These are phyloP conservation scores for Uropetala carovei DNA, from an alignment of 2,888 invertebrate genomes.

Conservation along the genomic window DNA sequence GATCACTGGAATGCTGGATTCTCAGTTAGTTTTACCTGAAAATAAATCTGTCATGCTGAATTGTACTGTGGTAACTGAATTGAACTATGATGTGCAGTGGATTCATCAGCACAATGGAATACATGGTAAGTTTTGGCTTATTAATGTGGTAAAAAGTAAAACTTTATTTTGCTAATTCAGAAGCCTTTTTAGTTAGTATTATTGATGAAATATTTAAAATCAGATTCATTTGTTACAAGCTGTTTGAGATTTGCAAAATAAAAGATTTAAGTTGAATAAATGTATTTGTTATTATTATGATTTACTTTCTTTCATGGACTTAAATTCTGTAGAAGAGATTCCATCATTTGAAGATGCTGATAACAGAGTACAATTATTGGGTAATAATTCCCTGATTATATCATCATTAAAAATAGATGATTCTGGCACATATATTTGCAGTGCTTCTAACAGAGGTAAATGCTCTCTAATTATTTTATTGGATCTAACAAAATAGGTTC, in stretches of 20 bases:
- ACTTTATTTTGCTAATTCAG: neutral
- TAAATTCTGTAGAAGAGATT: slow-evolving; percentile 23
- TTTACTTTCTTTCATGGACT: neutral
- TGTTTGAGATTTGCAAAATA: neutral
- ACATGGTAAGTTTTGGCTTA: neutral
- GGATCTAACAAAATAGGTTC: too few species aligned
- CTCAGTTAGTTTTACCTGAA: neutral
- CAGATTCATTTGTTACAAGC: neutral
- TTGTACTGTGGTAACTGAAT: slow-evolving; percentile 38
- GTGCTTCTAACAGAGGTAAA: slow-evolving; percentile 73
- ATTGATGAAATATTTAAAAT: neutral
- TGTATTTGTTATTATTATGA: neutral
- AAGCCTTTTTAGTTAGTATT: neutral
- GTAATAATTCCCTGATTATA: slow-evolving; percentile 69
- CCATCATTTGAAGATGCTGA: neutral
- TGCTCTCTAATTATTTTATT: too few species aligned
- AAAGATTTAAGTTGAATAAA: slow-evolving; percentile 62
- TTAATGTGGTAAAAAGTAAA: neutral
- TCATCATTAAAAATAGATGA: slow-evolving; percentile 70
- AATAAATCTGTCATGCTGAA: slow-evolving; percentile 37
- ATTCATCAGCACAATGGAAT: slow-evolving; percentile 14
- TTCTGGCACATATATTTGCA: slow-evolving; percentile 73
- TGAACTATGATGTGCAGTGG: slow-evolving; percentile 40
- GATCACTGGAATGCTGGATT: slow-evolving; percentile 46
- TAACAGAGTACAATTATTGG: slow-evolving; percentile 18